Percentiles rank a stretch among this genome's conserved stretches.
Conservation (phyloP, 2,797 vertebrate genomes). For the Masticophis lateralis region DNA sequence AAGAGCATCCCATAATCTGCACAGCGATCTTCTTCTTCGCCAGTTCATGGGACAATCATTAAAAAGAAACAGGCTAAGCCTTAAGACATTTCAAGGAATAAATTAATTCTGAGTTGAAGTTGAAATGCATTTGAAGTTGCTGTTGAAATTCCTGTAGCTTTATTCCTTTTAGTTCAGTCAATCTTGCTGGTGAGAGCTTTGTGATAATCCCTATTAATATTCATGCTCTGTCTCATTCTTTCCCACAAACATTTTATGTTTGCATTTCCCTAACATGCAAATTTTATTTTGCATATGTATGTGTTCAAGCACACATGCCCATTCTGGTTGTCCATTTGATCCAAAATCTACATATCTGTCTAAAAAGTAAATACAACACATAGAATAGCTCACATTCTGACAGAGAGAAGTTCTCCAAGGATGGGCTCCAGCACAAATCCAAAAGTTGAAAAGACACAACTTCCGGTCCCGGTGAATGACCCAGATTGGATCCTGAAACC, state of each 20-base stretch:
- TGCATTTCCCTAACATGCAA: neutral
- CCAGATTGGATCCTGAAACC: too few species aligned
- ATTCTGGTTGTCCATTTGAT: neutral
- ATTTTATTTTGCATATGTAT: neutral
- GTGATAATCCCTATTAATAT: neutral
- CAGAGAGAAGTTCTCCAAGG: neutral
- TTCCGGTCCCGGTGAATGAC: too few species aligned
- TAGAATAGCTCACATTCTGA: neutral
- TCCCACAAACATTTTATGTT: neutral
- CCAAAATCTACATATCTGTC: neutral
- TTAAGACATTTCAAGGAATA: neutral
- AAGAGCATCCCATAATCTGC: neutral
- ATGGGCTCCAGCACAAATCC: neutral
- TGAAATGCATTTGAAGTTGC: neutral
- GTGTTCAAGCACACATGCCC: neutral
- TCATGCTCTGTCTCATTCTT: neutral
- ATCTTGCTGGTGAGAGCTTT: neutral
- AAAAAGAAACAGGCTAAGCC: neutral
- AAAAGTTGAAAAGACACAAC: neutral
- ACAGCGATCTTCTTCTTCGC: neutral
- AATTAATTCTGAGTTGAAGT: neutral
- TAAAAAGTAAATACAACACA: neutral
- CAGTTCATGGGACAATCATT: neutral
- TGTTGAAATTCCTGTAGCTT: neutral
- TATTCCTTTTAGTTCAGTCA: neutral